phyloP scores from a whole-genome alignment of 2,888 invertebrate genomes.

The Disparrhopalites patrizii region DNA sequence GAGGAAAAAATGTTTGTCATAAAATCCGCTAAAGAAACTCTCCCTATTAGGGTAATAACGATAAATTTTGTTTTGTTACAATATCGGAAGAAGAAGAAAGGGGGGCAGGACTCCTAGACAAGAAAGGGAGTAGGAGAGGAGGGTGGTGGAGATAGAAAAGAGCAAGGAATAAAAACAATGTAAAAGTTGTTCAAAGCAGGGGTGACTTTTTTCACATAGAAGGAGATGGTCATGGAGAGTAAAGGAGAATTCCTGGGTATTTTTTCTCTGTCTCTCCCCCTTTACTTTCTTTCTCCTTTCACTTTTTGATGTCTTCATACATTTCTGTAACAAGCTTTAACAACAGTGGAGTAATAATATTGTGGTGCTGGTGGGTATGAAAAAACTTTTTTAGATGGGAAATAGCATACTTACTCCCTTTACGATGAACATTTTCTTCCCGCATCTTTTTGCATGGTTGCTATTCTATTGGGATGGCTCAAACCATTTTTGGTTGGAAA shows the following conservation, averaged over 20 bases:
- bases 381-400: neutral
- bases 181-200: slow-evolving; percentile 22
- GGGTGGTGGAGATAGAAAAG: neutral
- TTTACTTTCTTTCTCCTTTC: no score
- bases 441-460: no score
- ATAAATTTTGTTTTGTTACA: slow-evolving; percentile 43
- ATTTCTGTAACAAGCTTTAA: no score
- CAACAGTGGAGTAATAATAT: no score
- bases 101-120: slow-evolving; percentile 2
- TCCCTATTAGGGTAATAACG: slow-evolving; percentile 44
- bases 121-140: neutral
- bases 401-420: slow-evolving; percentile 1
- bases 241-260: slow-evolving; percentile 4
- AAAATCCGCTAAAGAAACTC: slow-evolving; percentile 35
- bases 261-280: no score
- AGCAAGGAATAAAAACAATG: slow-evolving; percentile 2
- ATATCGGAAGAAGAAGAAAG: slow-evolving; percentile 22
- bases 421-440: no score
- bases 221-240: neutral
- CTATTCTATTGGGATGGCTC: no score
- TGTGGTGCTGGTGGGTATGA: no score
- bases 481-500: no score
- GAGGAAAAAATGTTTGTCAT: slow-evolving; percentile 34
- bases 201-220: neutral
- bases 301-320: no score